Percentiles rank a stretch among this genome's conserved stretches.
Evolutionary conservation across 1,140 invertebrate species (phyloP).

Genomic region (Pseudomyrmex concolor): DNA sequence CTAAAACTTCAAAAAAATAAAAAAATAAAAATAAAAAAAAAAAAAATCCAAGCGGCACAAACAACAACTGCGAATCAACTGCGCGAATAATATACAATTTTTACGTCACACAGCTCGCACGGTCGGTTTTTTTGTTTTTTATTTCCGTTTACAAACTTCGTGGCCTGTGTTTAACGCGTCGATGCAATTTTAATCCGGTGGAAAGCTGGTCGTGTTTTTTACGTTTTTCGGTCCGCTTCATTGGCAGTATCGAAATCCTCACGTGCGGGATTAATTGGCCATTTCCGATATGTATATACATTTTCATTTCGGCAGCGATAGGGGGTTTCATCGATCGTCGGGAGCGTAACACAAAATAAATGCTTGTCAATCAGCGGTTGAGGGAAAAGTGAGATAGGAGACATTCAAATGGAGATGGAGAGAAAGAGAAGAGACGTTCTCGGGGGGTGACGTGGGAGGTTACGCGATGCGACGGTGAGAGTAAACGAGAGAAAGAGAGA

Average conservation of each 20-base stretch:
- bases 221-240: slow-evolving; percentile 33
- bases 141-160: slow-evolving; percentile 40
- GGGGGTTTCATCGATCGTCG: slow-evolving; percentile 51
- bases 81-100: slow-evolving; percentile 22
- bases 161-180: slow-evolving; percentile 53
- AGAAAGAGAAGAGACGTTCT: slow-evolving; percentile 2
- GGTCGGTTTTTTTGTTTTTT: slow-evolving; percentile 12
- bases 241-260: slow-evolving; percentile 51
- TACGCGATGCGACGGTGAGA: slow-evolving; percentile 34
- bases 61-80: slow-evolving; percentile 25
- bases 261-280: slow-evolving; percentile 57
- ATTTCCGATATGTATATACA: slow-evolving; percentile 62
- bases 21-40: not conserved
- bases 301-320: slow-evolving; percentile 58
- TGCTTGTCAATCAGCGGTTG: slow-evolving; percentile 57
- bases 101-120: slow-evolving; percentile 17
- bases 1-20: not conserved
- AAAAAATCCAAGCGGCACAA: not conserved
- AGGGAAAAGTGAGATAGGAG: not conserved
- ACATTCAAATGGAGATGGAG: not conserved
- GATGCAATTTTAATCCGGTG: slow-evolving; percentile 59
- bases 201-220: slow-evolving; percentile 53
- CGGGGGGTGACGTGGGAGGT: slow-evolving; percentile 19
- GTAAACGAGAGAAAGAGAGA: slow-evolving; percentile 17
- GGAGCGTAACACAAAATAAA: slow-evolving; percentile 58